Percentiles rank a stretch among this genome's conserved stretches.
Conservation (phyloP, 2,888 invertebrate species). For the Saturnia pavonia region DNA sequence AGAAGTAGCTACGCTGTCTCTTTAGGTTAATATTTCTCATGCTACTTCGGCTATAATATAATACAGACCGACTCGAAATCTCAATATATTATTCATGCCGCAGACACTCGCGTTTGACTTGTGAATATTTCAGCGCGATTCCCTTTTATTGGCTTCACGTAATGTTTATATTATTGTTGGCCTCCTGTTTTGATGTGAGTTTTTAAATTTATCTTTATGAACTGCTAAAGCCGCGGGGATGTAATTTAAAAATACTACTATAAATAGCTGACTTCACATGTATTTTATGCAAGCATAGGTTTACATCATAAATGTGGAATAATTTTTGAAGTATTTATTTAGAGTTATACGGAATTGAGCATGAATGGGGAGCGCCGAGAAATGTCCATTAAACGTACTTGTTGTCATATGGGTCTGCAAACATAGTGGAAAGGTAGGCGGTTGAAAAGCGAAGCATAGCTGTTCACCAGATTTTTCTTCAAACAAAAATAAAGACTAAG, state of each 20-base stretch:
- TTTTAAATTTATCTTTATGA: slow-evolving; percentile 9
- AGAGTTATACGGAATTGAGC: too few relatives aligned
- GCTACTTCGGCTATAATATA: slow-evolving; percentile 13
- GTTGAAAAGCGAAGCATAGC: too few relatives aligned
- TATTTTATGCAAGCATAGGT: neutral
- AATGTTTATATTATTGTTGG: slow-evolving; percentile 41
- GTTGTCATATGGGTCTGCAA: too few relatives aligned
- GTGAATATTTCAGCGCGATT: slow-evolving; percentile 21
- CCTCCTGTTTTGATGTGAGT: neutral
- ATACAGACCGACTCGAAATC: slow-evolving; percentile 11
- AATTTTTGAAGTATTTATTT: too few relatives aligned
- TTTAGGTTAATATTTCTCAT: slow-evolving; percentile 1
- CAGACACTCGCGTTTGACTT: slow-evolving; percentile 27
- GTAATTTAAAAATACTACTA: neutral
- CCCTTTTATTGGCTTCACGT: slow-evolving; percentile 40
- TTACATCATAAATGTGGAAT: too few relatives aligned
- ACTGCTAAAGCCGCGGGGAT: slow-evolving; percentile 3
- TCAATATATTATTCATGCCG: slow-evolving; percentile 39
- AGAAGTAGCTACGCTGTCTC: neutral
- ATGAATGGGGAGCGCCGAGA: too few relatives aligned
- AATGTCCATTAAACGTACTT: too few relatives aligned
- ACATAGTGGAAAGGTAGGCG: too few relatives aligned
- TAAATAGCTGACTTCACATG: neutral
- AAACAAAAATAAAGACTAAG: too few relatives aligned
- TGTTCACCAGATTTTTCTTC: too few relatives aligned